Evolutionary conservation across 2,888 invertebrate genomes (phyloP), one percentile per base, ranked within the genome.

Genomic region (Lutraria lutraria): DNA sequence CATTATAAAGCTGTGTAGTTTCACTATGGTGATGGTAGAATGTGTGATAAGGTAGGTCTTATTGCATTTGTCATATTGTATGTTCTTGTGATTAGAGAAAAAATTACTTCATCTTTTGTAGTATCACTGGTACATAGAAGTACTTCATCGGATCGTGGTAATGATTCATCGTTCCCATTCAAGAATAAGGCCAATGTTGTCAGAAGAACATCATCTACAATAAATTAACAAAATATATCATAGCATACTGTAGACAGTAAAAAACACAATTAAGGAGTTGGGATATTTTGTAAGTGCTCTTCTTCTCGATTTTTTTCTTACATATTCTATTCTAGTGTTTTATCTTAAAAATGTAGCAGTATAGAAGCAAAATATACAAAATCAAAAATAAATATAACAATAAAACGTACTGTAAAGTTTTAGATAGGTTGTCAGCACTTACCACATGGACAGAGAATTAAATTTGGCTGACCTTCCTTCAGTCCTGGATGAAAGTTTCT

Each of bases 391-490:
- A 2, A 43, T 43, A 8, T 43, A 4, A 43, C 43, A 2, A 72
- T 29, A 72, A 31, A 56, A 56, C 56, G 19, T 15, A 56, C 56
- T 31, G 31, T 31, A 25, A 60, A n/a, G n/a, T 60, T 13, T 16
- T 54, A 63, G 6, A 63, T n/a, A 63, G 3, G 63, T n/a, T 63
- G 10, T n/a, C n/a, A 16, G 16, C 25, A 89, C 88, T 86, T 31
- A 93, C 93, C 92, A 81, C 88, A 87, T 13, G 92, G 91, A 85
- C 94, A 94, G 25, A 94, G 91, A 31, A 95, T 91, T 25, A 95
- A 89, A 89, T 95, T 94, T 72, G 95, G 95, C 83, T 89, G 86
- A 25, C 93, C 94, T 83, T 79, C 85, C 54, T 89, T 89, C 56
- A 94, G 89, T 31, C 83, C 88, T 56, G 91, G 86, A 54, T 94